Conservation (phyloP, 2,113 vertebrate genomes). For the Macaca mulatta region DNA sequence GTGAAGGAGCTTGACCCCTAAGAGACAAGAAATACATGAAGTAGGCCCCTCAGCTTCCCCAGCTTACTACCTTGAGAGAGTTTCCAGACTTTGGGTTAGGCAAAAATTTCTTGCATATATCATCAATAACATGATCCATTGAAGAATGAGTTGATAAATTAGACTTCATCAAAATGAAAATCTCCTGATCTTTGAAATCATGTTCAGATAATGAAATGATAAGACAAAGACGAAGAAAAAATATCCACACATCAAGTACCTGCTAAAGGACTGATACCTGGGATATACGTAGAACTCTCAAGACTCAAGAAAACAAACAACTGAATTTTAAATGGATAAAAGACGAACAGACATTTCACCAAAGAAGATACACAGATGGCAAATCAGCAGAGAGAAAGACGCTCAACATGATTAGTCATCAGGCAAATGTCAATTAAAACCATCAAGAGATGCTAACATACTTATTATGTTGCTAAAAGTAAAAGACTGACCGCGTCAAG, state of each 20-base stretch:
- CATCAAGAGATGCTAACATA: background rate
- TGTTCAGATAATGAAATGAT: background rate
- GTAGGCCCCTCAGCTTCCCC: too few species aligned
- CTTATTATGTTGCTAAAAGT: fast-evolving
- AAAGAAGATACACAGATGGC: background rate
- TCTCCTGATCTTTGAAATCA: background rate
- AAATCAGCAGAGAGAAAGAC: background rate
- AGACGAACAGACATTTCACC: background rate
- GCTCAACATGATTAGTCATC: background rate
- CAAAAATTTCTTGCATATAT: background rate
- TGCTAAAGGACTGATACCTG: background rate
- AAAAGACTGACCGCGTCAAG: fast-evolving
- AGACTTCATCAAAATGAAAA: background rate
- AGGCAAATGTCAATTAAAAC: background rate
- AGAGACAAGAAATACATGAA: background rate
- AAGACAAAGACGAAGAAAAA: background rate
- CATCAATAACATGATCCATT: background rate
- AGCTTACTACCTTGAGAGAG: fast-evolving
- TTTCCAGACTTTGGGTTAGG: background rate
- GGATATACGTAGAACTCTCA: background rate
- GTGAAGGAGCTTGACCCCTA: background rate
- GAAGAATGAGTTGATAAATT: background rate
- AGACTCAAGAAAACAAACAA: background rate
- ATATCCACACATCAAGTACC: background rate
- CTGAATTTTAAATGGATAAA: background rate